Conservation (phyloP, 2,797 vertebrate species). For the Diceros bicornis region DNA sequence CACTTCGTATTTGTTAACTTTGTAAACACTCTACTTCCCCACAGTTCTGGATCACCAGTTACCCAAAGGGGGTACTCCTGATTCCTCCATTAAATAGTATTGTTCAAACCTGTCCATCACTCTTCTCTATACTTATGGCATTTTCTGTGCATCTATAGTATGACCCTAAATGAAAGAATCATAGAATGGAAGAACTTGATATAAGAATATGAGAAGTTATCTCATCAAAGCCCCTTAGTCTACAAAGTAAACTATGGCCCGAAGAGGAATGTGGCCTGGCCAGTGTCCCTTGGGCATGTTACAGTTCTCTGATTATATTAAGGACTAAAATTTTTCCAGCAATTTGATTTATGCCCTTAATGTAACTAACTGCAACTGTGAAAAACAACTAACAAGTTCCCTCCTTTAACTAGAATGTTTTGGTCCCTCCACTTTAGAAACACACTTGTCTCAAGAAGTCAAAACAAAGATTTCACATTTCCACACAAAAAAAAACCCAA, state of each 20-base stretch:
- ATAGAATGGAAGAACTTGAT: neutral
- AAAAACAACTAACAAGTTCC: neutral
- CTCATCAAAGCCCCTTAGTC: neutral
- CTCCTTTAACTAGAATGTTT: neutral
- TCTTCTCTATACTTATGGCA: neutral
- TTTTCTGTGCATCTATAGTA: neutral
- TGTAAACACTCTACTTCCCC: neutral
- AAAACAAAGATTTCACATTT: conserved; percentile 40
- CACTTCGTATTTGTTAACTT: neutral
- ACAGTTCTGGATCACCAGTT: neutral
- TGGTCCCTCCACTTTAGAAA: neutral
- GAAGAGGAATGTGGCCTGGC: neutral
- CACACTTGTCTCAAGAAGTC: neutral
- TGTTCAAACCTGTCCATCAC: neutral
- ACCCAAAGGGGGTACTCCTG: neutral
- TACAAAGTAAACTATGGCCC: neutral
- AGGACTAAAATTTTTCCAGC: neutral
- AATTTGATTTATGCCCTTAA: neutral
- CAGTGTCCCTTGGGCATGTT: neutral
- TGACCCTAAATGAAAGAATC: conserved; percentile 28
- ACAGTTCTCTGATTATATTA: conserved; percentile 38
- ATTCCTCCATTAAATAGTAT: neutral
- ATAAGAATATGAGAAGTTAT: neutral
- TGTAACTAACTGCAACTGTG: neutral
- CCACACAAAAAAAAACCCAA: neutral